phyloP scores from a whole-genome alignment of 2,113 vertebrate species.

The Brachirus orientalis region DNA sequence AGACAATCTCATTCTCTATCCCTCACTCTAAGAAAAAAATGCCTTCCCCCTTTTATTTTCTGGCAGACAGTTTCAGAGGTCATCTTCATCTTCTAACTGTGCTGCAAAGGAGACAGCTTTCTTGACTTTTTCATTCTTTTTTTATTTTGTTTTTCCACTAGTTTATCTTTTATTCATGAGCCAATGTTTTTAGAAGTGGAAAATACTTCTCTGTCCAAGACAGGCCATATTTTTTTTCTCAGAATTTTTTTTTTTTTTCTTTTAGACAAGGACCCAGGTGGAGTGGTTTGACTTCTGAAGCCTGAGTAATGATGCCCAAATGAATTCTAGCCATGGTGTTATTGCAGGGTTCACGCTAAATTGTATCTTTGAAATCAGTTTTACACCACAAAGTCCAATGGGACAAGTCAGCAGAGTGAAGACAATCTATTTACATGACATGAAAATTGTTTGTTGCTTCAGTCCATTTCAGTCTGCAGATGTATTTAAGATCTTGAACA shows the following conservation, averaged over 20 bases:
- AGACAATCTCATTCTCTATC: slow-evolving; percentile 8
- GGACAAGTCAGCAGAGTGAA: slow-evolving; percentile 11
- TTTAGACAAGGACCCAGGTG: slow-evolving; percentile 14
- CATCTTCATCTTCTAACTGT: slow-evolving; percentile 36
- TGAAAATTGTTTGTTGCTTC: slow-evolving; percentile 15
- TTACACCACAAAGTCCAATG: slow-evolving; percentile 15
- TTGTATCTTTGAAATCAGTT: slow-evolving; percentile 48
- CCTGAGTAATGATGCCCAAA: slow-evolving; percentile 34
- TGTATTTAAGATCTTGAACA: slow-evolving; percentile 3
- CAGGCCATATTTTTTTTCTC: slow-evolving; percentile 11
- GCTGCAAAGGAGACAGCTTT: slow-evolving; percentile 11
- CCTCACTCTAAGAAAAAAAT: neutral
- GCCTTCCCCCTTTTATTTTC: slow-evolving; percentile 12
- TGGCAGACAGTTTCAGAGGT: slow-evolving; percentile 44
- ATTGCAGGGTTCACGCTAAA: slow-evolving; percentile 34
- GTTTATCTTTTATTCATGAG: slow-evolving; percentile 57
- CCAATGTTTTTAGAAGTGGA: slow-evolving; percentile 38
- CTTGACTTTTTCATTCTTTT: slow-evolving; percentile 13
- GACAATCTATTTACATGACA: slow-evolving; percentile 33
- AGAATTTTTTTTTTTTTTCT: neutral
- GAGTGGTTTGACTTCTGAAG: slow-evolving; percentile 36
- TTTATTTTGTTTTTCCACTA: slow-evolving; percentile 8
- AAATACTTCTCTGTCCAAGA: slow-evolving; percentile 25
- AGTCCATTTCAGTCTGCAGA: slow-evolving; percentile 28
- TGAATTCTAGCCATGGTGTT: slow-evolving; percentile 47